phyloP scores from a whole-genome alignment of 2,888 invertebrate species.

The Acanthosepion pharaonis region DNA sequence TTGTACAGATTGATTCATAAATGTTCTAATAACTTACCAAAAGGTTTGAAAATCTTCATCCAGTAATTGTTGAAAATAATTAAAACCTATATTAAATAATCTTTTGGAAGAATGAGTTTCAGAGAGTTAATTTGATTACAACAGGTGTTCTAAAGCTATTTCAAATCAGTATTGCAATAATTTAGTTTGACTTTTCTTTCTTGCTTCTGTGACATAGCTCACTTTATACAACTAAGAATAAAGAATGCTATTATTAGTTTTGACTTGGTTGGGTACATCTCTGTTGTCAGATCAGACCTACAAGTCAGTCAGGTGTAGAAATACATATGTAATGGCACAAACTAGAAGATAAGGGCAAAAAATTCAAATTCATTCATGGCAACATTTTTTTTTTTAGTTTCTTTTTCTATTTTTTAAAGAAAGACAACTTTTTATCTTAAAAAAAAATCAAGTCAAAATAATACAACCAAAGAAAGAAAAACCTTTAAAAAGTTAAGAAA shows the following conservation, averaged over 20 bases:
- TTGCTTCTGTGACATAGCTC: background rate
- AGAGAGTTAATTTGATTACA: background rate
- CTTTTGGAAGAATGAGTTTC: background rate
- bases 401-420: background rate
- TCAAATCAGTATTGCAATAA: background rate
- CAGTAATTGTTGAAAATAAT: background rate
- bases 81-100: background rate
- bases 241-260: background rate
- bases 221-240: background rate
- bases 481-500: background rate
- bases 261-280: conserved; percentile 3
- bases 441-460: conserved; percentile 8
- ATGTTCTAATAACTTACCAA: too few species aligned
- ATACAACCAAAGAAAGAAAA: background rate
- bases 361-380: conserved; percentile 15
- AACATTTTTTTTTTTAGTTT: background rate
- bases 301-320: background rate
- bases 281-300: background rate
- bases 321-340: conserved; percentile 33
- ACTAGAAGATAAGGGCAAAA: conserved; percentile 9
- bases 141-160: background rate
- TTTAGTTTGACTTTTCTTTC: background rate
- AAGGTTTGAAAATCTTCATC: background rate
- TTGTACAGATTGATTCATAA: too few species aligned
- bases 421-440: background rate